Evolutionary conservation across 2,113 vertebrate species (phyloP), one percentile per base, ranked within the genome.

Genomic region (Turnix velox): DNA sequence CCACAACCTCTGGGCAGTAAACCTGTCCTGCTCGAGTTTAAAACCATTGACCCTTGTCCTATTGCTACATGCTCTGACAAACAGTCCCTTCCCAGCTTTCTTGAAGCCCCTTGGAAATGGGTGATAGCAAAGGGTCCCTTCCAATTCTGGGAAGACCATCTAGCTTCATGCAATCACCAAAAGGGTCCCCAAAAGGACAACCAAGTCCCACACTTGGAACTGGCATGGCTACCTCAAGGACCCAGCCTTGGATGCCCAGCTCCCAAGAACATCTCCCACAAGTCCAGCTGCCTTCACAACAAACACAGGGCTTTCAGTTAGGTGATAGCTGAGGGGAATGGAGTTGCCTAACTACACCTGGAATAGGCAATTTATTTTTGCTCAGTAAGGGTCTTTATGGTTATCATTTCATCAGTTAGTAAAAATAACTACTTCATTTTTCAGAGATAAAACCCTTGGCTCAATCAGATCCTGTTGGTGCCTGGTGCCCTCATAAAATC

Each of bases 361-460:
- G 37, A 90, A 76, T 12, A 46, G 22, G 77, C 46, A 42, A 82
- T 55, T 87, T 87, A 82, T 55, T 93, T 92, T 54, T 69, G 39
- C n/a, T 66, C 71, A 49, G 49, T 79, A 82, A 87, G 40, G 27
- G 42, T 85, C 82, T 74, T 74, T 55, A n/a, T 5, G 14, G 69
- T 51, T 92, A 75, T 68, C 17, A 49, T 52, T 65, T 87, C 87
- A 87, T 73, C 9, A 2, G 54, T 73, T 66, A 90, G n/a, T 40
- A 82, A 88, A 37, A 86, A 72, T 16, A 87, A 46, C 37, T 37
- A 33, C 0, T 4, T 66, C 48, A 68, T 42, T 82, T 95, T 68
- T 55, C 52, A 42, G 72, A 84, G 74, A 89, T 23, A 84, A 82
- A 87, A 33, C 19, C 14, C 31, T 54, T 0, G 6, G 43, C 28